phyloP scores from a whole-genome alignment of 2,797 vertebrate species.

The Luscinia luscinia region DNA sequence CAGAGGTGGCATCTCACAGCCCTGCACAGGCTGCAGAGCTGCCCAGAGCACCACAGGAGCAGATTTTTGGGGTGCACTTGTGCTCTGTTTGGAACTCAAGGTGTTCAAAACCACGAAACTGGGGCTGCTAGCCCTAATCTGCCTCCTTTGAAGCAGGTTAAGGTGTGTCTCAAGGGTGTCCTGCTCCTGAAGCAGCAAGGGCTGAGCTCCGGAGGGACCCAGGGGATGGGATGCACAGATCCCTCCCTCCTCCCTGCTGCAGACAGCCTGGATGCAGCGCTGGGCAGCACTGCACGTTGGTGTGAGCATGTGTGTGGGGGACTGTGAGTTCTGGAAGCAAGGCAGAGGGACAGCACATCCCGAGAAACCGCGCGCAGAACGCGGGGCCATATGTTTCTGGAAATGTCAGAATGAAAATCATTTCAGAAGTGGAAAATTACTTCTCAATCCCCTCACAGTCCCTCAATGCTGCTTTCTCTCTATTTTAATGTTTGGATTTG shows the following conservation, averaged over 20 bases:
- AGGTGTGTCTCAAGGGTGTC: too few relatives aligned
- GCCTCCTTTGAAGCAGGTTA: not conserved
- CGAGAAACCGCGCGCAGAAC: not conserved
- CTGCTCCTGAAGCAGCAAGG: not conserved
- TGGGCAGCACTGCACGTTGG: not conserved
- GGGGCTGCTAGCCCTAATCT: not conserved
- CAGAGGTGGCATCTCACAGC: not conserved
- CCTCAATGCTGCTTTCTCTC: not conserved
- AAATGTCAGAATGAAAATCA: constrained; percentile 58
- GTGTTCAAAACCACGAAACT: not conserved
- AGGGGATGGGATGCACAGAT: not conserved
- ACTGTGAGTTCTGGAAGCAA: constrained; percentile 17
- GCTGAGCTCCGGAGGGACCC: not conserved
- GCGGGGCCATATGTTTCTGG: constrained; percentile 57
- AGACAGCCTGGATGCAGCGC: not conserved
- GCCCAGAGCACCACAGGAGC: not conserved
- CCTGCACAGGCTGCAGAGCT: not conserved
- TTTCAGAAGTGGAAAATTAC: constrained; percentile 49
- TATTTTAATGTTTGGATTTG: not conserved
- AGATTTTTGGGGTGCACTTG: not conserved
- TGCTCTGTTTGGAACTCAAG: not conserved
- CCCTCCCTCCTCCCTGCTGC: not conserved
- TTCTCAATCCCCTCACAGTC: not conserved
- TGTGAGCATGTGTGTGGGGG: constrained; percentile 44
- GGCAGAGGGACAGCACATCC: constrained; percentile 59